Conservation (phyloP, 1,140 invertebrate genomes). For the Sarcophaga peregrina region DNA sequence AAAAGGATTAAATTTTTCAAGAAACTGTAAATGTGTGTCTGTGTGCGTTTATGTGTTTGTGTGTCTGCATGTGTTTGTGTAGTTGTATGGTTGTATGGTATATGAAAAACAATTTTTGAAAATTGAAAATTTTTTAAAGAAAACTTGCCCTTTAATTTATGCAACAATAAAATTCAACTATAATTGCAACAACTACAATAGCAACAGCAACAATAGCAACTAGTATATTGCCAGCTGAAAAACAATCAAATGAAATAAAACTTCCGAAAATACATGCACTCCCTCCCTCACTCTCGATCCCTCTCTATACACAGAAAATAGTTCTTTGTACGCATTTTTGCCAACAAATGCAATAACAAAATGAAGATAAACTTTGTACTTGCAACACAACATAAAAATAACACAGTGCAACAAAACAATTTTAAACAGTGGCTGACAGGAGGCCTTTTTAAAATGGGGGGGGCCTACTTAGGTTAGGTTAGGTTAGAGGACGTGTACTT, state of each 20-base stretch:
- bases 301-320: too few relatives aligned
- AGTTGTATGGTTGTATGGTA: too few relatives aligned
- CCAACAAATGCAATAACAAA: not conserved
- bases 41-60: not conserved
- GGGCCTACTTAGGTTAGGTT: too few relatives aligned
- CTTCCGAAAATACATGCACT: not conserved
- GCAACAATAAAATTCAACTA: not conserved
- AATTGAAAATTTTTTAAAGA: not conserved
- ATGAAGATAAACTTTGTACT: not conserved
- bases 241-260: not conserved
- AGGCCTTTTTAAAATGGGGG: too few relatives aligned
- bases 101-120: not conserved
- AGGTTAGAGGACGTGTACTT: too few relatives aligned
- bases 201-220: not conserved
- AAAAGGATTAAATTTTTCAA: not conserved
- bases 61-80: not conserved
- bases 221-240: not conserved
- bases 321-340: slow-evolving; percentile 19
- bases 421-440: too few relatives aligned
- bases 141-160: slow-evolving; percentile 12
- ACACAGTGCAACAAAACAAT: too few relatives aligned
- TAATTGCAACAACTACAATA: not conserved
- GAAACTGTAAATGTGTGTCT: not conserved
- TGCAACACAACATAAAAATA: not conserved
- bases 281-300: too few relatives aligned